phyloP scores from a whole-genome alignment of 1,140 invertebrate genomes.

The Drosophila grimshawi region DNA sequence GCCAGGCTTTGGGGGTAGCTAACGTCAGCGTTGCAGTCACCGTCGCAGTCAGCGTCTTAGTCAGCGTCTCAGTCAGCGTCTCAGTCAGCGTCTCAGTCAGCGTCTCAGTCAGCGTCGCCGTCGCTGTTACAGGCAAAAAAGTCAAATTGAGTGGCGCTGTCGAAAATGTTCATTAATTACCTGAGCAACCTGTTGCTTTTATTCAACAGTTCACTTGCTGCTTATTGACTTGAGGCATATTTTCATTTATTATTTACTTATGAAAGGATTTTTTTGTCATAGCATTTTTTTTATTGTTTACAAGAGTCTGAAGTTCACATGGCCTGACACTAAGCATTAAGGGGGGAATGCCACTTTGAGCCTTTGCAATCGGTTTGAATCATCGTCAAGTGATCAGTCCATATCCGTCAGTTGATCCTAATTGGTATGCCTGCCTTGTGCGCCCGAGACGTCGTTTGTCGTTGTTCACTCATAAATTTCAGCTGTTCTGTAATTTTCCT shows the following conservation, averaged over 20 bases:
- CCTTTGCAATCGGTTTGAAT: conserved; percentile 16
- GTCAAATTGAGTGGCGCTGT: conserved; percentile 54
- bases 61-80: neutral
- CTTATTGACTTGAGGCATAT: conserved; percentile 1
- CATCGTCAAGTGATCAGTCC: conserved; percentile 23
- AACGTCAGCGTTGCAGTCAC: neutral
- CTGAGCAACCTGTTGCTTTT: conserved; percentile 24
- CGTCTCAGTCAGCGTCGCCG: neutral
- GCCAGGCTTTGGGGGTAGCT: conserved; percentile 28
- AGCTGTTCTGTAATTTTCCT: conserved; percentile 70
- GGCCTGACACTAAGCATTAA: neutral
- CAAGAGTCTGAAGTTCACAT: neutral
- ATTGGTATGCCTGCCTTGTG: conserved; percentile 69
- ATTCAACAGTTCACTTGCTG: conserved; percentile 7
- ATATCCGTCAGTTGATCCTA: conserved; percentile 64
- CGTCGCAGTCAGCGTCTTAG: neutral
- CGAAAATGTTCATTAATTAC: conserved; percentile 50
- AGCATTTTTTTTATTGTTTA: neutral
- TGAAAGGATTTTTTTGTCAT: neutral
- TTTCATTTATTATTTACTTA: neutral
- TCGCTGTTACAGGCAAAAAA: conserved; percentile 32
- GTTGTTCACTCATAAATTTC: conserved; percentile 78
- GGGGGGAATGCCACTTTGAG: neutral
- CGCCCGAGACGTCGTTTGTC: conserved; percentile 67
- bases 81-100: neutral